phyloP scores from a whole-genome alignment of 2,113 vertebrate species.

The Mastomys natalensis region DNA sequence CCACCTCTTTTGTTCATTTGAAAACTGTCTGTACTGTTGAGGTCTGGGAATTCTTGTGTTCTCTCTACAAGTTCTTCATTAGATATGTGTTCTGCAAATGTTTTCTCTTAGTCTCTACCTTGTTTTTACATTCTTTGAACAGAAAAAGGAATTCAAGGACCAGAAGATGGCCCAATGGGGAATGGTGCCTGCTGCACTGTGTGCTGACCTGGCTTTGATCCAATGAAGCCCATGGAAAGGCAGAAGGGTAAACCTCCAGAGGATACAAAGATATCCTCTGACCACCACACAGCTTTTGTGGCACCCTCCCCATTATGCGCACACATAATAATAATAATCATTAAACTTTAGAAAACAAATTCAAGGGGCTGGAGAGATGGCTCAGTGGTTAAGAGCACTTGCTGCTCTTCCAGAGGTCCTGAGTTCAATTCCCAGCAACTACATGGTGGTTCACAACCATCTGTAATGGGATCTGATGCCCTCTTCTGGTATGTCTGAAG shows the following conservation, averaged over 20 bases:
- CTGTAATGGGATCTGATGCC: too few species aligned
- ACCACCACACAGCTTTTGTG: background rate
- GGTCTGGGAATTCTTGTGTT: conserved; percentile 16
- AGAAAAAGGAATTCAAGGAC: background rate
- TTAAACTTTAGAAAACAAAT: background rate
- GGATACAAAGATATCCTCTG: background rate
- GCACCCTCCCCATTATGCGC: background rate
- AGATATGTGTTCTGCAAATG: background rate
- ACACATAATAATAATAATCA: background rate
- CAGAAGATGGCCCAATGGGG: background rate
- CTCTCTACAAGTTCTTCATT: background rate
- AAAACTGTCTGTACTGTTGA: background rate
- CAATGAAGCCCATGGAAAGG: background rate
- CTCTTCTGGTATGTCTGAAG: too few species aligned
- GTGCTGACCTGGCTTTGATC: background rate
- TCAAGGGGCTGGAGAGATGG: background rate
- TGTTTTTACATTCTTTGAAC: conserved; percentile 13
- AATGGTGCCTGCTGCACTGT: background rate
- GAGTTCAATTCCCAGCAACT: too few species aligned
- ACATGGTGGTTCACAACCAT: too few species aligned
- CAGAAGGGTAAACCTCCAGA: too few species aligned
- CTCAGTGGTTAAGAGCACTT: too few species aligned
- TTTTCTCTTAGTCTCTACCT: conserved; percentile 1
- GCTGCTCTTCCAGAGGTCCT: too few species aligned
- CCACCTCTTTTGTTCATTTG: background rate